These are phyloP conservation scores for Spatulosminthurus flaviceps DNA, from an alignment of 2,888 invertebrate genomes.

Conservation along the genomic window DNA sequence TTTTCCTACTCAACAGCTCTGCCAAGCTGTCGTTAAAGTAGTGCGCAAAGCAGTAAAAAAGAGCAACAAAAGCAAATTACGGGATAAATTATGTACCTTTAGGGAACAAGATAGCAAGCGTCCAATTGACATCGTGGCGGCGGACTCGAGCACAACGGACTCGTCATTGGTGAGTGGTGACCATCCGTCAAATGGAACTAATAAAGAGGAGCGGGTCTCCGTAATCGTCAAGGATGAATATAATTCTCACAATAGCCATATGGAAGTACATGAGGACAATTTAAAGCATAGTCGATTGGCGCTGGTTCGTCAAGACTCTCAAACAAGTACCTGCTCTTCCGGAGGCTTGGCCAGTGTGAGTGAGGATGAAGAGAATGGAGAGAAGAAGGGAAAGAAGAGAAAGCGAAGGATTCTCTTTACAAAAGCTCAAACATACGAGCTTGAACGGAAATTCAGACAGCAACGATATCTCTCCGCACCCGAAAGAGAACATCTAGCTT, in stretches of 20 bases:
- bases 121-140: conserved; percentile 58
- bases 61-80: too few species aligned
- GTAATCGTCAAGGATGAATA: conserved; percentile 63
- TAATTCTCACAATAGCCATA: conserved; percentile 20
- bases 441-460: conserved; percentile 93
- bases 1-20: too few species aligned
- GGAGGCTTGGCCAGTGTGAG: conserved; percentile 47
- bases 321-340: conserved; percentile 55
- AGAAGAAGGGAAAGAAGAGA: conserved; percentile 75
- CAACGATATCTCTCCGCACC: conserved; percentile 97
- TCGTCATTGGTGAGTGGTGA: conserved; percentile 38
- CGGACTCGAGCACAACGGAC: conserved; percentile 58
- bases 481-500: conserved; percentile 95
- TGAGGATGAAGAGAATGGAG: conserved; percentile 36
- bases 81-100: neutral
- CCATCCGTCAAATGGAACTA: neutral
- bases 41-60: neutral
- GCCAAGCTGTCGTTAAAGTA: too few species aligned
- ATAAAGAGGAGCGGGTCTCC: conserved; percentile 58
- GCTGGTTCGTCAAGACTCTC: conserved; percentile 58
- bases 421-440: conserved; percentile 95
- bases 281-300: conserved; percentile 14
- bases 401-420: conserved; percentile 97
- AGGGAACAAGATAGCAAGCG: conserved; percentile 45
- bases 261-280: conserved; percentile 6